A percentile compares a stretch with the other conserved stretches of the same genome.
These are phyloP conservation scores for Nymphalis urticae DNA, from an alignment of 2,888 invertebrate species.

Conservation along the genomic window DNA sequence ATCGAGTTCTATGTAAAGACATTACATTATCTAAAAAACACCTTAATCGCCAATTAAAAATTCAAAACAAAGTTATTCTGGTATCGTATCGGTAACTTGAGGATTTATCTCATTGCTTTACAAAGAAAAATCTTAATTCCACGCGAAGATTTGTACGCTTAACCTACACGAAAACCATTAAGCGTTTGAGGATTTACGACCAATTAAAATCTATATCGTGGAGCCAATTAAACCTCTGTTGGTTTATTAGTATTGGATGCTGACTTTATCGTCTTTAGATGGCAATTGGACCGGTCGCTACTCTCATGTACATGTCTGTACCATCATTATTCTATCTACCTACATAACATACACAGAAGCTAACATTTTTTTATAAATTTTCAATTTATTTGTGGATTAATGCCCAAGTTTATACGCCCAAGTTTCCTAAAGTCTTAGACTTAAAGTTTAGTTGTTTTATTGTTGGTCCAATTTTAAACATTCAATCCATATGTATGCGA, in stretches of 20 bases:
- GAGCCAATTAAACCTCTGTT: conserved; percentile 71
- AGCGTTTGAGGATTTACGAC: conserved; percentile 63
- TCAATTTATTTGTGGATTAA: too few species aligned
- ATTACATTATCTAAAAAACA: conserved; percentile 35
- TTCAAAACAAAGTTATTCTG: conserved; percentile 32
- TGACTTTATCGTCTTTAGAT: conserved; percentile 55
- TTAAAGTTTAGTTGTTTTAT: too few species aligned
- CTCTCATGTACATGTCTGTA: conserved; percentile 1
- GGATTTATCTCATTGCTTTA: conserved; percentile 36
- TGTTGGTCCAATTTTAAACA: too few species aligned
- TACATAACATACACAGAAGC: background rate
- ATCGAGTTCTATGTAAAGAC: conserved; percentile 27
- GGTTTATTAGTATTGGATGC: conserved; percentile 66
- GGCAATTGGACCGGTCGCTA: conserved; percentile 48
- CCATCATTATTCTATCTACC: background rate
- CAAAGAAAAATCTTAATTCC: conserved; percentile 54
- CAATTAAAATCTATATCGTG: conserved; percentile 77
- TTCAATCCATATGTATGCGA: too few species aligned
- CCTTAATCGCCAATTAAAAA: conserved; percentile 39
- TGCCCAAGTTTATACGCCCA: too few species aligned
- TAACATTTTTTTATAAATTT: too few species aligned
- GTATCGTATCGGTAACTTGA: conserved; percentile 37
- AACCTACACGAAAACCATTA: conserved; percentile 58
- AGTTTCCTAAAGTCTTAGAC: too few species aligned
- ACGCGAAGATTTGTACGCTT: conserved; percentile 52